phyloP scores from a whole-genome alignment of 30 jellyfish, hydroid and myxozoan genomes.

The Aurelia aurita complex sp. Pacific region DNA sequence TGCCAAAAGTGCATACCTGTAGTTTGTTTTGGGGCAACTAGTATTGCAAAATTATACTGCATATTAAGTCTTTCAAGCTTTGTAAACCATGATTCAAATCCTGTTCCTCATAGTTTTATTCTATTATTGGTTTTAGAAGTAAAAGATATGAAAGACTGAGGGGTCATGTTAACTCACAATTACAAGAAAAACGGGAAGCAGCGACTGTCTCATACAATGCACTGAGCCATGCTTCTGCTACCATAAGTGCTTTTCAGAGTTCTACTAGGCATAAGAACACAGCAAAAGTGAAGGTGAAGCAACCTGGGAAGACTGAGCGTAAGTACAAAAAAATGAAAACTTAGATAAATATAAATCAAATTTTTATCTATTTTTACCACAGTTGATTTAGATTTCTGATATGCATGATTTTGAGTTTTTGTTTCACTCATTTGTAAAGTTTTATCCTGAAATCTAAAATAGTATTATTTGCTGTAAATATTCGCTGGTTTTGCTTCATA shows the following conservation, averaged over 20 bases:
- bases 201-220: slow-evolving; percentile 33
- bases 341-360: too few relatives aligned
- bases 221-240: slow-evolving; percentile 46
- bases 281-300: not conserved
- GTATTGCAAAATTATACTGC: too few relatives aligned
- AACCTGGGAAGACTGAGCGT: slow-evolving; percentile 1
- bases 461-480: too few relatives aligned
- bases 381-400: too few relatives aligned
- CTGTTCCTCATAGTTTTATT: not conserved
- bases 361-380: too few relatives aligned
- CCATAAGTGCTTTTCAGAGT: slow-evolving; percentile 55
- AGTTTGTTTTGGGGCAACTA: too few relatives aligned
- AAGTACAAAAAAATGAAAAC: not conserved
- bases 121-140: slow-evolving; percentile 54
- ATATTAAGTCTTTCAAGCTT: not conserved
- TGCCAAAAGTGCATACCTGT: too few relatives aligned
- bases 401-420: too few relatives aligned
- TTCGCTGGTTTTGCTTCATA: too few relatives aligned
- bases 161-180: slow-evolving; percentile 62
- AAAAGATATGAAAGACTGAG: slow-evolving; percentile 78
- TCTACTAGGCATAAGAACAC: slow-evolving; percentile 32
- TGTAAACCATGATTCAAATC: not conserved
- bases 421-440: too few relatives aligned
- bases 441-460: too few relatives aligned
- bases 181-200: slow-evolving; percentile 12